phyloP scores from a whole-genome alignment of 1,140 invertebrate species.

The Drosophila subobscura region DNA sequence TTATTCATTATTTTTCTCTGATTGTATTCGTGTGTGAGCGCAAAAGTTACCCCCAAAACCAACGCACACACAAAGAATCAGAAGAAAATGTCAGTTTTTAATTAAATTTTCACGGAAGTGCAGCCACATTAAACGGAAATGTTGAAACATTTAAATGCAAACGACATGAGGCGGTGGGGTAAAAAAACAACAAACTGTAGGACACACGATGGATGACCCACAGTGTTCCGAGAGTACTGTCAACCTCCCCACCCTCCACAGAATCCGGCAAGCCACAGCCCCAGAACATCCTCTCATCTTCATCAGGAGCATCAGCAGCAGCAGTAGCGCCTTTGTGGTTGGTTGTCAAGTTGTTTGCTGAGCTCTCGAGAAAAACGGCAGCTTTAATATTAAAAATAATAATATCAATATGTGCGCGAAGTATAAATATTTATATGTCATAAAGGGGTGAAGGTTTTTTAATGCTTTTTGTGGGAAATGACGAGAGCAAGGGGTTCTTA shows the following conservation, averaged over 20 bases:
- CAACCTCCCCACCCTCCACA: background rate
- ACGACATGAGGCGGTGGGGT: constrained; percentile 27
- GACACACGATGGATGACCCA: constrained; percentile 11
- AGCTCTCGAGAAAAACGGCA: background rate
- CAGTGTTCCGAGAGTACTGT: background rate
- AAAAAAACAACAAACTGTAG: constrained; percentile 6
- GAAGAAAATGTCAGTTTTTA: constrained; percentile 60
- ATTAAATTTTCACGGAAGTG: constrained; percentile 70
- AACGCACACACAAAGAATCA: constrained; percentile 6
- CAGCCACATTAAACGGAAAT: constrained; percentile 62
- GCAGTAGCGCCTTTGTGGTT: constrained; percentile 4
- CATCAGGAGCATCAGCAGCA: background rate
- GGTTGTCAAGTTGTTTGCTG: constrained; percentile 21
- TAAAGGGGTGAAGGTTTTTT: too few species aligned
- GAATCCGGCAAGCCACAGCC: background rate
- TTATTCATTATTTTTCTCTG: constrained; percentile 52
- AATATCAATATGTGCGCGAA: too few species aligned
- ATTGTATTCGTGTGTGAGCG: constrained; percentile 1
- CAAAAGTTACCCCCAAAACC: constrained; percentile 16
- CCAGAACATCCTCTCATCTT: background rate
- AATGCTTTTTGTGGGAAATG: too few species aligned
- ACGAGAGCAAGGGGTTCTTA: too few species aligned
- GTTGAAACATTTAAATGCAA: constrained; percentile 65
- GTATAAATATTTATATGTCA: too few species aligned
- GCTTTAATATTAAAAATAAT: too few species aligned